A percentile compares a stretch with the other conserved stretches of the same genome.
Evolutionary conservation across 2,888 invertebrate species (phyloP).

Genomic region (Dicycla oo): DNA sequence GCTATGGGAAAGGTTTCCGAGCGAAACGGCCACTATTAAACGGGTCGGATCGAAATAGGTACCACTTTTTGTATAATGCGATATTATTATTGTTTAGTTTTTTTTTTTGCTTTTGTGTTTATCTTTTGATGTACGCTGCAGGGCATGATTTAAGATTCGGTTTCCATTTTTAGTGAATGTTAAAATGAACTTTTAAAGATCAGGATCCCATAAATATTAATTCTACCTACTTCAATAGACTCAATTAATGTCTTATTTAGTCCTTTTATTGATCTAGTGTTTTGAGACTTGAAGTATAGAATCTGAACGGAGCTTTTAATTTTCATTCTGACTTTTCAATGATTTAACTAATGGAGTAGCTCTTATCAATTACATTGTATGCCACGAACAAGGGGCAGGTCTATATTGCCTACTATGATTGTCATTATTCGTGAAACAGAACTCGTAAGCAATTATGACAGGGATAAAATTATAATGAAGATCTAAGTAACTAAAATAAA

Average conservation of each 20-base stretch:
- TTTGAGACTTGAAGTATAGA: conserved; percentile 20
- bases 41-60: conserved; percentile 66
- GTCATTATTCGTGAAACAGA: background rate
- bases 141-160: conserved; percentile 35
- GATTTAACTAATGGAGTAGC: conserved; percentile 28
- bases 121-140: conserved; percentile 46
- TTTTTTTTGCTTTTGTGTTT: conserved; percentile 48
- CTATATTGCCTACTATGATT: background rate
- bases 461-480: conserved; percentile 2
- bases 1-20: conserved; percentile 78
- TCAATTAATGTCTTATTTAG: background rate
- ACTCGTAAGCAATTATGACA: conserved; percentile 12
- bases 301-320: conserved; percentile 6
- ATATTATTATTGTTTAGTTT: conserved; percentile 56
- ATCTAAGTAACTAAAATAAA: conserved; percentile 9
- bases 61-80: conserved; percentile 62
- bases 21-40: conserved; percentile 67
- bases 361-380: conserved; percentile 16
- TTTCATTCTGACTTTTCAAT: conserved; percentile 4
- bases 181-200: conserved; percentile 15
- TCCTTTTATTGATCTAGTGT: conserved; percentile 4
- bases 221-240: background rate
- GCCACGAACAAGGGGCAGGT: conserved; percentile 7
- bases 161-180: conserved; percentile 29
- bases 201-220: conserved; percentile 1